These are phyloP conservation scores for Nesidiocoris tenuis DNA, from an alignment of 2,888 invertebrate genomes.

Conservation along the genomic window DNA sequence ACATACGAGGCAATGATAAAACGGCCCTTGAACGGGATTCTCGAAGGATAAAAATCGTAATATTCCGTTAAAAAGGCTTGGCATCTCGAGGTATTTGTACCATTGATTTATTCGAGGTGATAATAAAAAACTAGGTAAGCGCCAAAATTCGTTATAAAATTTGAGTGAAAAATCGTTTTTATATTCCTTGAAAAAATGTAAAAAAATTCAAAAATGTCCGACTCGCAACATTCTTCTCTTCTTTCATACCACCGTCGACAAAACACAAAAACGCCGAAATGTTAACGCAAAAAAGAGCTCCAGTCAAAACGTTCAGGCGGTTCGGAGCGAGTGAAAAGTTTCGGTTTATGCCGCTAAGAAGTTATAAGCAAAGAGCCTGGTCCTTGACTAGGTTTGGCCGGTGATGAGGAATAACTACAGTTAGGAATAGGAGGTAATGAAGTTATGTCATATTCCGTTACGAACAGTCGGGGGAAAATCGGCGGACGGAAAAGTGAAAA, in stretches of 20 bases:
- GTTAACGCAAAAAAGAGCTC: slow-evolving; percentile 12
- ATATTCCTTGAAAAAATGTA: background rate
- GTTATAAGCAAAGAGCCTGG: slow-evolving; percentile 37
- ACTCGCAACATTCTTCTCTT: slow-evolving; percentile 3
- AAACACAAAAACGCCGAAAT: slow-evolving; percentile 22
- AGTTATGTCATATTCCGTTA: no score
- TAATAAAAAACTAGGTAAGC: no score
- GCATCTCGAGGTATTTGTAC: no score
- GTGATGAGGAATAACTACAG: slow-evolving; percentile 21
- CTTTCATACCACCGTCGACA: slow-evolving; percentile 14
- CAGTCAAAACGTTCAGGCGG: slow-evolving; percentile 12
- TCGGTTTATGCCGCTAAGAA: slow-evolving; percentile 25
- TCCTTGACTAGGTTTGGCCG: slow-evolving; percentile 43
- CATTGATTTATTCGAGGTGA: no score
- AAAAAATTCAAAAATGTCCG: background rate
- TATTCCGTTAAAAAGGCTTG: no score
- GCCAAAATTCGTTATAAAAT: no score
- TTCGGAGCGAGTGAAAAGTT: slow-evolving; percentile 8
- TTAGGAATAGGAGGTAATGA: background rate
- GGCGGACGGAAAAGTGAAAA: no score
- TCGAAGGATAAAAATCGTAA: no score
- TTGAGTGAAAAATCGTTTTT: no score
- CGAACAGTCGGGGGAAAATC: no score
- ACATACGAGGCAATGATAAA: no score
- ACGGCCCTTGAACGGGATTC: no score